Evolutionary conservation across 2,113 vertebrate genomes (phyloP).

Genomic region (Cromileptes altivelis): DNA sequence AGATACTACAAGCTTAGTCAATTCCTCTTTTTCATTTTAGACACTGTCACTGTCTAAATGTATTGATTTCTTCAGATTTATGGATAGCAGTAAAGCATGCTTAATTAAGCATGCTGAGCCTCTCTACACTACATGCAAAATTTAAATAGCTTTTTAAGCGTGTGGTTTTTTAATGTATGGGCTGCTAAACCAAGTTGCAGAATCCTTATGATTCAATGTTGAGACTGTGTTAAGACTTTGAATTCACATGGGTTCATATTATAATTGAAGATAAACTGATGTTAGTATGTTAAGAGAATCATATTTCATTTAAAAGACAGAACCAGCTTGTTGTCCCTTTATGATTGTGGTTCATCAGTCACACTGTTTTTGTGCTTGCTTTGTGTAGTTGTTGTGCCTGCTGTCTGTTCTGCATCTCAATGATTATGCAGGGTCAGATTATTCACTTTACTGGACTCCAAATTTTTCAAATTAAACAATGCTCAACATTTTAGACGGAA

Average conservation of each 20-base stretch:
- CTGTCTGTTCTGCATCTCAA: background rate
- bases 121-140: background rate
- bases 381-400: background rate
- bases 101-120: background rate
- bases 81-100: background rate
- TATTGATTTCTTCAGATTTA: background rate
- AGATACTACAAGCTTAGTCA: constrained; percentile 4
- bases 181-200: background rate
- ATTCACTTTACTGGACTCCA: background rate
- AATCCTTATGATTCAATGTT: background rate
- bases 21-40: background rate
- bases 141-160: background rate
- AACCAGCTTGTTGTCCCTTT: background rate
- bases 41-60: background rate
- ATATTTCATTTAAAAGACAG: background rate
- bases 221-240: background rate
- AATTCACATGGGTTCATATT: background rate
- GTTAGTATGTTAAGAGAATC: background rate
- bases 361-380: background rate
- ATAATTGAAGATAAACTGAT: background rate
- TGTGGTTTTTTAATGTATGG: background rate
- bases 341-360: background rate
- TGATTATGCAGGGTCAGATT: background rate
- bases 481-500: background rate
- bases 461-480: background rate